phyloP scores from a whole-genome alignment of 2,113 vertebrate genomes.

The Perccottus glenii region DNA sequence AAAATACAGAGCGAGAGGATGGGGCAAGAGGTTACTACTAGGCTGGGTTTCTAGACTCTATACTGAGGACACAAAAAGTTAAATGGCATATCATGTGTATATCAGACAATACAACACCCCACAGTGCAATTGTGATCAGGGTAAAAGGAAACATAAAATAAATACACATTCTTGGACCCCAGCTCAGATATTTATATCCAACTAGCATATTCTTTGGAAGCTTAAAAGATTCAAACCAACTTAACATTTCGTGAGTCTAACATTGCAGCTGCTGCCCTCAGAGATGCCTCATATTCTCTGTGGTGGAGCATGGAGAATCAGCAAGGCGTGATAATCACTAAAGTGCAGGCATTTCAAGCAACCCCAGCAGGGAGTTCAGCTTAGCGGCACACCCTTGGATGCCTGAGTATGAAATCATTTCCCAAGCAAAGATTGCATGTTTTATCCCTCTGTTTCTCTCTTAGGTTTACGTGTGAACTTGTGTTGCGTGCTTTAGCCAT shows the following conservation, averaged over 20 bases:
- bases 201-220: constrained; percentile 26
- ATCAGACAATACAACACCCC: constrained; percentile 4
- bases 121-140: background rate
- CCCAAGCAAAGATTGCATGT: constrained; percentile 33
- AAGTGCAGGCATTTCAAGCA: constrained; percentile 44
- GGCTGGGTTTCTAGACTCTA: constrained; percentile 23
- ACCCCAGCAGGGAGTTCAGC: constrained; percentile 29
- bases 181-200: constrained; percentile 20
- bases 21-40: constrained; percentile 44
- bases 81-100: constrained; percentile 27
- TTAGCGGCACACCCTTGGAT: constrained; percentile 32
- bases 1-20: constrained; percentile 40
- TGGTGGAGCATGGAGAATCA: constrained; percentile 26
- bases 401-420: constrained; percentile 28
- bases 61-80: constrained; percentile 9
- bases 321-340: constrained; percentile 46
- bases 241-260: constrained; percentile 27
- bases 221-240: constrained; percentile 31
- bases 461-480: constrained; percentile 20
- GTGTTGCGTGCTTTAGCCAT: constrained; percentile 16
- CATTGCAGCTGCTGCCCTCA: constrained; percentile 20
- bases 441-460: constrained; percentile 25
- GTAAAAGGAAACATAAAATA: background rate
- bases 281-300: constrained; percentile 31
- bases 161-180: constrained; percentile 10